These are phyloP conservation scores for Peromyscus melanophrys DNA, from an alignment of 2,797 vertebrate species.

Conservation along the genomic window DNA sequence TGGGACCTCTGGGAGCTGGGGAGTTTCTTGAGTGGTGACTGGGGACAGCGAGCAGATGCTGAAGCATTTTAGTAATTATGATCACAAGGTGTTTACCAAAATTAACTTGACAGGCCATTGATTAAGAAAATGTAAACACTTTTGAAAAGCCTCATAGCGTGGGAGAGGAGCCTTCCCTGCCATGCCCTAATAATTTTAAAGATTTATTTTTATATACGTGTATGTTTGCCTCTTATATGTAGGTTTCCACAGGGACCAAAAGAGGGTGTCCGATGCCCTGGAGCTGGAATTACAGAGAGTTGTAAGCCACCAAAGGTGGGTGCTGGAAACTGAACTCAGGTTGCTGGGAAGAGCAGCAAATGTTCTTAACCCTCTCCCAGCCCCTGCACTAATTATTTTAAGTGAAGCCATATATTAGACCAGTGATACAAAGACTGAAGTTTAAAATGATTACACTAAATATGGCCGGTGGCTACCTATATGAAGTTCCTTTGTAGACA, in stretches of 20 bases:
- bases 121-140: not conserved
- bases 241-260: not conserved
- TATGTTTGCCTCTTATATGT: not conserved
- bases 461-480: not conserved
- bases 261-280: not conserved
- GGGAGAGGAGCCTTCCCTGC: not conserved
- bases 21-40: not conserved
- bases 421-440: not conserved
- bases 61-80: not conserved
- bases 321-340: not conserved
- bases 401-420: slow-evolving; percentile 49
- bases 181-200: slow-evolving; percentile 26
- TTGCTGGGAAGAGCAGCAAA: not conserved
- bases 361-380: not conserved
- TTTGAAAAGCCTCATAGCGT: slow-evolving; percentile 45
- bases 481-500: slow-evolving; percentile 38
- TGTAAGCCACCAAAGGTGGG: not conserved
- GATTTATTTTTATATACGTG: not conserved
- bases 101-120: not conserved
- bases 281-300: not conserved
- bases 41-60: not conserved
- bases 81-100: not conserved
- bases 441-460: slow-evolving; percentile 7
- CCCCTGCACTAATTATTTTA: not conserved
- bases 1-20: not conserved